A percentile compares a stretch with the other conserved stretches of the same genome.
Conservation (phyloP, 1,140 invertebrate genomes). For the Physella acuta region DNA sequence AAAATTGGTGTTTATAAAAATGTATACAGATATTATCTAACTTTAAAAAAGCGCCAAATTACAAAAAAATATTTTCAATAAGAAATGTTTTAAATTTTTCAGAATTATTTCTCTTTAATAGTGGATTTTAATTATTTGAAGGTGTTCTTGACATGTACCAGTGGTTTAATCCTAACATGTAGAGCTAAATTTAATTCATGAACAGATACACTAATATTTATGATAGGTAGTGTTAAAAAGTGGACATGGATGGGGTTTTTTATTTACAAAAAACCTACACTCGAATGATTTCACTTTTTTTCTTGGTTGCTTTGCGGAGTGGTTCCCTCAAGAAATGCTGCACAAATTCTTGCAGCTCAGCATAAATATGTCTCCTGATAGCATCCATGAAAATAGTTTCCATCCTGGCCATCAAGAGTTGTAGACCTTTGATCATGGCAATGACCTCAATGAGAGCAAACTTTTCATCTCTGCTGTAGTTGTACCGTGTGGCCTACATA, state of each 20-base stretch:
- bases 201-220: no score
- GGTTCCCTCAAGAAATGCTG: slow-evolving; percentile 88
- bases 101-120: no score
- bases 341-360: slow-evolving; percentile 96
- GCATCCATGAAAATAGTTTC: slow-evolving; percentile 97
- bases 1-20: no score
- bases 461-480: slow-evolving; percentile 97
- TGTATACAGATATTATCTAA: no score
- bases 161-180: no score
- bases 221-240: no score
- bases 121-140: background rate
- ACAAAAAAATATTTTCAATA: no score
- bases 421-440: slow-evolving; percentile 98
- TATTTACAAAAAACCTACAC: slow-evolving; percentile 69
- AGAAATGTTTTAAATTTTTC: no score
- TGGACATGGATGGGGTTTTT: no score
- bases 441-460: slow-evolving; percentile 98
- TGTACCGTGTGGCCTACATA: slow-evolving; percentile 92
- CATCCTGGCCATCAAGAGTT: slow-evolving; percentile 94
- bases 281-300: slow-evolving; percentile 94
- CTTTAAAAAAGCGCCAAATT: no score
- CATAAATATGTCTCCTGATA: slow-evolving; percentile 91
- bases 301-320: slow-evolving; percentile 93
- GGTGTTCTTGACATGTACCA: no score
- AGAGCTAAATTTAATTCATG: no score